These are phyloP conservation scores for Crepidodera aurea DNA, from an alignment of 2,888 invertebrate genomes.

Conservation along the genomic window DNA sequence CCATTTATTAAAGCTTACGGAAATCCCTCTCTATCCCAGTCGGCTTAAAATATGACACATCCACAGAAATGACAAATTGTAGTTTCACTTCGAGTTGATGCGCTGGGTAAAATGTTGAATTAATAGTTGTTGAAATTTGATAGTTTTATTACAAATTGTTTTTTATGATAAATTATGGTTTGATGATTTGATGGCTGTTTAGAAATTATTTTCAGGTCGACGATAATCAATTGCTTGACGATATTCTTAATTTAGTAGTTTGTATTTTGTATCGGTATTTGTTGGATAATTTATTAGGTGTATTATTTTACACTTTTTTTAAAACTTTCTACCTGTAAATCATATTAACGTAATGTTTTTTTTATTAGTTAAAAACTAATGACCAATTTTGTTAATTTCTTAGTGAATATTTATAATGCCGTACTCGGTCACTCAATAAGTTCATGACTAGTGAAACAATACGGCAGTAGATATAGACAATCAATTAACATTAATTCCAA, in stretches of 20 bases:
- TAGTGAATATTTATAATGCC: too few relatives aligned
- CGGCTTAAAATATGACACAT: constrained; percentile 40
- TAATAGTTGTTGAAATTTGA: constrained; percentile 43
- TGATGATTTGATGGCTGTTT: neutral
- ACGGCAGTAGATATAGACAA: too few relatives aligned
- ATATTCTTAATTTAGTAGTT: constrained; percentile 2
- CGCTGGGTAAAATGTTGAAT: constrained; percentile 35
- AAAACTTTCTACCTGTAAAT: too few relatives aligned
- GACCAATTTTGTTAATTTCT: too few relatives aligned
- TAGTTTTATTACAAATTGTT: constrained; percentile 22
- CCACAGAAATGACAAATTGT: constrained; percentile 48
- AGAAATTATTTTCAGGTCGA: neutral
- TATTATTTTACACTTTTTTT: neutral
- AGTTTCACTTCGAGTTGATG: constrained; percentile 43
- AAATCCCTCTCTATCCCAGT: constrained; percentile 26
- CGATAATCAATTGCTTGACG: constrained; percentile 1
- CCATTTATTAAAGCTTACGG: constrained; percentile 46
- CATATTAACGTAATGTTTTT: too few relatives aligned
- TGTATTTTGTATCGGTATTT: neutral
- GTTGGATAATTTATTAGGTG: neutral
- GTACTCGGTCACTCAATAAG: too few relatives aligned
- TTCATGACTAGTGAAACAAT: too few relatives aligned
- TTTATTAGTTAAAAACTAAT: too few relatives aligned
- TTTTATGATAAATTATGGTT: constrained; percentile 19
- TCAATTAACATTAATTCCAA: too few relatives aligned